These are phyloP conservation scores for Orestias chungarensis DNA, from an alignment of 2,797 vertebrate genomes.

Conservation along the genomic window DNA sequence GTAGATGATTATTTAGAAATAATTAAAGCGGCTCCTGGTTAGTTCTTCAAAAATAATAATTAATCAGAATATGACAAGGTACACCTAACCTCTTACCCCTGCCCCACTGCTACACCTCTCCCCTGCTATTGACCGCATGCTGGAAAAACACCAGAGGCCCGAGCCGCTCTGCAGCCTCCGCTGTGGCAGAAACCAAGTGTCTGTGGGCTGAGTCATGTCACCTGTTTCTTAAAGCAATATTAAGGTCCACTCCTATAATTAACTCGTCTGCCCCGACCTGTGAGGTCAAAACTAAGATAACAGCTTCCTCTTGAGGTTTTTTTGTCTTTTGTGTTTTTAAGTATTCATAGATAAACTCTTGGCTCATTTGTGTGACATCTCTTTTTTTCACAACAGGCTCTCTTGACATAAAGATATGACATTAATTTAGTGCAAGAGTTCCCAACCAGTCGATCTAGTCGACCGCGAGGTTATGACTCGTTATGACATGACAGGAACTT, in stretches of 20 bases:
- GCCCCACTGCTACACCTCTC: neutral
- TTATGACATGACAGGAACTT: no score
- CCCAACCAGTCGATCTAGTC: no score
- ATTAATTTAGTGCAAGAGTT: no score
- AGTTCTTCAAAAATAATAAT: conserved; percentile 26
- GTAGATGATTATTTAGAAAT: conserved; percentile 12
- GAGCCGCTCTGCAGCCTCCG: conserved; percentile 31
- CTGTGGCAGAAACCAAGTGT: conserved; percentile 65
- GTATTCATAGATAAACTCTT: neutral
- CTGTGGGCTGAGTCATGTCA: conserved; percentile 50
- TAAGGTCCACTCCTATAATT: conserved; percentile 42
- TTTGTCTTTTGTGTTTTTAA: conserved; percentile 15
- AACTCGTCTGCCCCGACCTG: conserved; percentile 14
- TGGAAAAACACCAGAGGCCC: conserved; percentile 41
- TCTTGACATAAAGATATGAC: neutral
- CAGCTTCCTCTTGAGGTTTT: neutral
- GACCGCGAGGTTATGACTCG: no score
- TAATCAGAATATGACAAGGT: conserved; percentile 17
- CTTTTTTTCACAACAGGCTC: conserved; percentile 12
- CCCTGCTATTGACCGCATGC: conserved; percentile 10
- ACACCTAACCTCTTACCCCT: neutral
- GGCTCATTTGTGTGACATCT: neutral
- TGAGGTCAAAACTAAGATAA: conserved; percentile 19
- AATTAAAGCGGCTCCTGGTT: neutral
- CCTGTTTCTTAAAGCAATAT: conserved; percentile 23